These are phyloP conservation scores for Protodeltote pygarga DNA, from an alignment of 2,888 invertebrate species.

Conservation along the genomic window DNA sequence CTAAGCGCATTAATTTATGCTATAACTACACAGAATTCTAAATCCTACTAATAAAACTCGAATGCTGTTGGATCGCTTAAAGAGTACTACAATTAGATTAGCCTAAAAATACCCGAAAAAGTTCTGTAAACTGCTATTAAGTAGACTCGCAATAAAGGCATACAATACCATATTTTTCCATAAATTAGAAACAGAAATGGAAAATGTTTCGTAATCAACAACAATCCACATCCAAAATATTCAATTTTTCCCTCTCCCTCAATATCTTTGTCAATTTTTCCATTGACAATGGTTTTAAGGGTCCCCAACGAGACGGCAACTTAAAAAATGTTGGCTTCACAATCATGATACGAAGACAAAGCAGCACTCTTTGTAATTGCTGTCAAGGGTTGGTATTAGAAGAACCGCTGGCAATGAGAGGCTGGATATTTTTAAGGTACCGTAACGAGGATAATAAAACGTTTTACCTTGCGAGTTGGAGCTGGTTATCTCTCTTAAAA, in stretches of 20 bases:
- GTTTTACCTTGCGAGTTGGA: too few species aligned
- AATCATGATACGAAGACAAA: conserved; percentile 52
- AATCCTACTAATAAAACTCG: too few species aligned
- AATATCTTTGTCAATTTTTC: conserved; percentile 36
- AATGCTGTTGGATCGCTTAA: too few species aligned
- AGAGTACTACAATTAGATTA: too few species aligned
- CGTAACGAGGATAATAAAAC: neutral
- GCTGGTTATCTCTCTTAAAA: too few species aligned
- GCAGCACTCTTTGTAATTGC: conserved; percentile 70
- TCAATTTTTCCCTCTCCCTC: conserved; percentile 3
- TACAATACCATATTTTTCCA: too few species aligned
- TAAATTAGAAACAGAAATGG: too few species aligned
- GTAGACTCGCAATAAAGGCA: too few species aligned
- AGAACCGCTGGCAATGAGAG: conserved; percentile 36
- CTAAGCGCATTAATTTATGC: too few species aligned
- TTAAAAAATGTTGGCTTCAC: conserved; percentile 33
- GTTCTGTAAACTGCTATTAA: too few species aligned
- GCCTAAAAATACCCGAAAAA: too few species aligned
- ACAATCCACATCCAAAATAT: conserved; percentile 10
- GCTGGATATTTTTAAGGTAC: conserved; percentile 25
- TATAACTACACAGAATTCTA: too few species aligned
- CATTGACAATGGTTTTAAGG: conserved; percentile 41
- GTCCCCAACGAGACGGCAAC: conserved; percentile 42
- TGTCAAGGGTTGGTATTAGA: conserved; percentile 50
- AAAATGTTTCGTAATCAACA: neutral